A percentile compares a stretch with the other conserved stretches of the same genome.
phyloP scores from a whole-genome alignment of 92 coral and sea anemone species.

The Parazoanthus swiftii region DNA sequence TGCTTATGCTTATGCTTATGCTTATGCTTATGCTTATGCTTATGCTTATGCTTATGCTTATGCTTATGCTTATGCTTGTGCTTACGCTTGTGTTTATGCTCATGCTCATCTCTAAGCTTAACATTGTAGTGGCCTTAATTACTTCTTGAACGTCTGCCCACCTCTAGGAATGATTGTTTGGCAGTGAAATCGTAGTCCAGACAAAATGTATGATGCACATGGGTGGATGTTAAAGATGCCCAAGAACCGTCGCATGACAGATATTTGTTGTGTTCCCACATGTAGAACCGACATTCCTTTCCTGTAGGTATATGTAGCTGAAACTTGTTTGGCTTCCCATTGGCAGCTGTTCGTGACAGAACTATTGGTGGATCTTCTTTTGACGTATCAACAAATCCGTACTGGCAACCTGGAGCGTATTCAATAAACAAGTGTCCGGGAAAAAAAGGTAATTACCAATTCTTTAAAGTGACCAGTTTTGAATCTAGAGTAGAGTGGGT shows the following conservation, averaged over 20 bases:
- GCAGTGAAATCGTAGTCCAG: background rate
- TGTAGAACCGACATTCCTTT: slow-evolving; percentile 19
- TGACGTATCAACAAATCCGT: background rate
- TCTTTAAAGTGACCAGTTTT: no score
- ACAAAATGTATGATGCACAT: slow-evolving; percentile 1
- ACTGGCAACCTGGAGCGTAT: background rate
- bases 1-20: no score
- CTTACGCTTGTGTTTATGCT: no score
- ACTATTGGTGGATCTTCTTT: background rate
- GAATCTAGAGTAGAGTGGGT: no score
- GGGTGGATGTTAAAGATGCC: background rate
- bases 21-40: no score
- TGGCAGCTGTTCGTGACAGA: background rate
- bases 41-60: no score
- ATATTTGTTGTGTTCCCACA: background rate
- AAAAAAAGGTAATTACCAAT: no score
- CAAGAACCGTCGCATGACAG: slow-evolving; percentile 6
- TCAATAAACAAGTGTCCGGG: background rate
- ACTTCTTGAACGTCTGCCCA: background rate
- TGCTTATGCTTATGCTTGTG: no score
- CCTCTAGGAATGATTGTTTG: background rate
- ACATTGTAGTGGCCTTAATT: no score
- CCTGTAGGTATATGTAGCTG: slow-evolving; percentile 5
- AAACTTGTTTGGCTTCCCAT: background rate
- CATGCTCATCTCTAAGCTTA: no score